Evolutionary conservation across 2,797 vertebrate genomes (phyloP), one percentile per base, ranked within the genome.

Genomic region (Enteromius mattozi): DNA sequence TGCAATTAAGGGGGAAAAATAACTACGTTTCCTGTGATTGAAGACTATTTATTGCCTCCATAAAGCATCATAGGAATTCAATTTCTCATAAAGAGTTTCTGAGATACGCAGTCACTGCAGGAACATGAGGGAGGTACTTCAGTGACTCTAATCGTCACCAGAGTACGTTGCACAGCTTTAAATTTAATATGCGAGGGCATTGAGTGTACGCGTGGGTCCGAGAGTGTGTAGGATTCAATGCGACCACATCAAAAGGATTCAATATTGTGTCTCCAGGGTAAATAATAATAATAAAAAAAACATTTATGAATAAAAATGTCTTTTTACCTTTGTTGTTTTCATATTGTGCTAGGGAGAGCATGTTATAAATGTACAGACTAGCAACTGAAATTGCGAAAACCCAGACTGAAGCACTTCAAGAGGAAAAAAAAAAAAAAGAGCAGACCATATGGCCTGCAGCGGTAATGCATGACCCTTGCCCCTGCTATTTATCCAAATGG

Each of bases 221-320:
- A 81, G 74, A 85, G 40, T 63, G 85, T 88, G 88, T 86, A 70
- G 82, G 87, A 89, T 91, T 93, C 90, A 92, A 93, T 92, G 86
- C 77, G 87, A 89, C 86, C 91, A 92, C 85, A 92, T 92, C 85
- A 92, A 93, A 91, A 91, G 88, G 89, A 85, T 90, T 89, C 66
- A 82, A 90, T 91, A 89, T 91, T 88, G 45, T 63, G 24, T 89
- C 90, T 91, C 88, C 76, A 88, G 89, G 91, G 88, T 91, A 86
- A 90, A 89, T 85, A 35, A 75, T 49, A 49, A 21, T 9, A 56
- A 76, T 12, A 12, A 54, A 35, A 3, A 0, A 61, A 69, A 80
- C 68, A 78, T 88, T 85, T 81, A 14, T 70, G 61, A 35, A 65
- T 90, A 86, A 91, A 90, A 87, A 88, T 89, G 24, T 81, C 14